phyloP scores from a whole-genome alignment of 2,113 vertebrate genomes.

The Sula dactylatra region DNA sequence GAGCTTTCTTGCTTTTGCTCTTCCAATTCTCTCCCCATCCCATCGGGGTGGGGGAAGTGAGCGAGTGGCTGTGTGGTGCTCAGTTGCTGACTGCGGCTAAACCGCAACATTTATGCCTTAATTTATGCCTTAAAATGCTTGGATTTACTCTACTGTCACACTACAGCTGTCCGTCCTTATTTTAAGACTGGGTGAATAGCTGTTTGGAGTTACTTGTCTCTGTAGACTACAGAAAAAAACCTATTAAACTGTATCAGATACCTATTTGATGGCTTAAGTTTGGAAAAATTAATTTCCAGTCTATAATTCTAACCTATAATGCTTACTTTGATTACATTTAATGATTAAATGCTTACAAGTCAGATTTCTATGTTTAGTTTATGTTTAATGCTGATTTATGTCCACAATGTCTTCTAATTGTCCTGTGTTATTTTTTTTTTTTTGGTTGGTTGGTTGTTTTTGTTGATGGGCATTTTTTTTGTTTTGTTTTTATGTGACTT shows the following conservation, averaged over 20 bases:
- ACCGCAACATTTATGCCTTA: too few species aligned
- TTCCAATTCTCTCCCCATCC: too few species aligned
- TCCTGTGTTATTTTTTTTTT: not conserved
- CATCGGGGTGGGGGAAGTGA: too few species aligned
- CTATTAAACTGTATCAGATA: not conserved
- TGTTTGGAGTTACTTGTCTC: not conserved
- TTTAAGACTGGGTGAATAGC: not conserved
- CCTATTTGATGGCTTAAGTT: not conserved
- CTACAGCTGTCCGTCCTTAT: not conserved
- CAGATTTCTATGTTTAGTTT: not conserved
- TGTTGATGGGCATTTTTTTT: not conserved
- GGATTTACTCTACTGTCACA: not conserved
- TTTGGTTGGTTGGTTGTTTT: not conserved
- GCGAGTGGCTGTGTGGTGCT: too few species aligned
- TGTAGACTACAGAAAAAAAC: not conserved
- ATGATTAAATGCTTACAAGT: not conserved
- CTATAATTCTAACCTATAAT: not conserved
- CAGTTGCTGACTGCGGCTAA: too few species aligned
- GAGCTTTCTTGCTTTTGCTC: too few species aligned
- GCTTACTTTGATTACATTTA: not conserved
- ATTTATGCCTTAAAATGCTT: not conserved
- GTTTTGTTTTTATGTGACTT: not conserved
- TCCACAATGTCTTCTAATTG: not conserved
- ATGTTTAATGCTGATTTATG: not conserved
- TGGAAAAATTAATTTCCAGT: not conserved